These are phyloP conservation scores for Philotrypesis tridentata DNA, from an alignment of 1,140 invertebrate species.

Conservation along the genomic window DNA sequence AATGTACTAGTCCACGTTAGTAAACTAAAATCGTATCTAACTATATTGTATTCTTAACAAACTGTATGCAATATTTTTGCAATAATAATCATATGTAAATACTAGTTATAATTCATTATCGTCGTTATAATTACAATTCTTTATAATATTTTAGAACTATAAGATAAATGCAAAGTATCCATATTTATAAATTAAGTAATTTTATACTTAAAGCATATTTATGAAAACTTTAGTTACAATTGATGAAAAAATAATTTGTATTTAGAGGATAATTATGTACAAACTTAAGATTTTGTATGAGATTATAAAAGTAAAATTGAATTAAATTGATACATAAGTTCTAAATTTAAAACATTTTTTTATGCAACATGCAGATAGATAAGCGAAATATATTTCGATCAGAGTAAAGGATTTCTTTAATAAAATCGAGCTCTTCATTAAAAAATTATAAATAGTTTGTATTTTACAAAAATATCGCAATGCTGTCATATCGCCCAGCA, in stretches of 20 bases:
- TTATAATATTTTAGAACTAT: neutral
- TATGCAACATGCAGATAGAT: neutral
- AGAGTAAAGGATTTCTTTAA: neutral
- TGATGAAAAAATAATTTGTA: neutral
- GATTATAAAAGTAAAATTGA: neutral
- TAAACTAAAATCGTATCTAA: neutral
- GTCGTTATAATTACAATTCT: no score
- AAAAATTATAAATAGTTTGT: slow-evolving; percentile 42
- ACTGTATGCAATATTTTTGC: neutral
- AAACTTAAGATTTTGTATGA: neutral
- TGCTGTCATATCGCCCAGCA: neutral
- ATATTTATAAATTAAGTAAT: neutral
- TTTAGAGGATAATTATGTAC: neutral
- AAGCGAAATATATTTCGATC: neutral
- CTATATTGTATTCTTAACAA: neutral
- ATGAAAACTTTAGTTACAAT: neutral
- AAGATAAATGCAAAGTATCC: neutral
- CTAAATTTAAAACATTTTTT: neutral
- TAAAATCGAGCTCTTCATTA: neutral
- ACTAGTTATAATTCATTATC: neutral
- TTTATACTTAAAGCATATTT: neutral
- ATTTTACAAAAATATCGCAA: slow-evolving; percentile 41
- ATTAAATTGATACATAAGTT: neutral
- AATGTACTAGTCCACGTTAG: neutral
- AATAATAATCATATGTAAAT: neutral